These are phyloP conservation scores for Macropodus opercularis DNA, from an alignment of 2,797 vertebrate genomes.

Conservation along the genomic window DNA sequence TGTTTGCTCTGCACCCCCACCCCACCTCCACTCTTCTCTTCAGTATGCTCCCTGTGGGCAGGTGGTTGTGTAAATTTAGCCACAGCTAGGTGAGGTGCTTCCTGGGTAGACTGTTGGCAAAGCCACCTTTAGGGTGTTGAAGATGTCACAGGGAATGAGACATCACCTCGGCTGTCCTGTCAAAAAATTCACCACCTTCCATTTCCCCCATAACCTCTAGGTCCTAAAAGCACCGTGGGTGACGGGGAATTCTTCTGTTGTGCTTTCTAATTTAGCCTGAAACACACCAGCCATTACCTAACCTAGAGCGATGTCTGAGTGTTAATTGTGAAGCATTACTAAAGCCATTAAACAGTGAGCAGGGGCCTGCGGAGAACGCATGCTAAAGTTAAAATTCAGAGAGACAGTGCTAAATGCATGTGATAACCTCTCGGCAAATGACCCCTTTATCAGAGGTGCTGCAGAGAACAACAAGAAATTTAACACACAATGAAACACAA, in stretches of 20 bases:
- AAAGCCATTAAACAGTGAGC: slow-evolving; percentile 76
- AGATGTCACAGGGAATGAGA: slow-evolving; percentile 81
- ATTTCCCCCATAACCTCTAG: slow-evolving; percentile 72
- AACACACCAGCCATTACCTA: slow-evolving; percentile 67
- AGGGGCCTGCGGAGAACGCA: slow-evolving; percentile 60
- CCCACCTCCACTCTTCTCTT: slow-evolving; percentile 55
- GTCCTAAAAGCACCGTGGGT: slow-evolving; percentile 65
- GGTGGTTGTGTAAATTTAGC: slow-evolving; percentile 81
- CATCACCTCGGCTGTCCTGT: slow-evolving; percentile 78
- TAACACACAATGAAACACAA: slow-evolving; percentile 11
- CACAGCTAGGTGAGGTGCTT: slow-evolving; percentile 79
- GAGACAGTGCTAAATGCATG: slow-evolving; percentile 58
- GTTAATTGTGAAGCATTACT: slow-evolving; percentile 80
- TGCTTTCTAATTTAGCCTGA: slow-evolving; percentile 73
- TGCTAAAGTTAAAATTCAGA: slow-evolving; percentile 58
- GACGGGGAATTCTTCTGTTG: slow-evolving; percentile 71
- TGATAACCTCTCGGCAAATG: slow-evolving; percentile 42
- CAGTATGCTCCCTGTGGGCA: slow-evolving; percentile 73
- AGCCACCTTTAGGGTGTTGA: slow-evolving; percentile 80
- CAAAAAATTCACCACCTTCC: slow-evolving; percentile 82
- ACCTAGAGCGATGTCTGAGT: slow-evolving; percentile 71
- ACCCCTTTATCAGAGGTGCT: slow-evolving; percentile 28
- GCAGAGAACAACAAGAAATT: slow-evolving; percentile 13
- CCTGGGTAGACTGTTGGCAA: slow-evolving; percentile 77
- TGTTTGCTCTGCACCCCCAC: slow-evolving; percentile 39